phyloP scores from a whole-genome alignment of 1,140 invertebrate genomes.

The Nomia melanderi region DNA sequence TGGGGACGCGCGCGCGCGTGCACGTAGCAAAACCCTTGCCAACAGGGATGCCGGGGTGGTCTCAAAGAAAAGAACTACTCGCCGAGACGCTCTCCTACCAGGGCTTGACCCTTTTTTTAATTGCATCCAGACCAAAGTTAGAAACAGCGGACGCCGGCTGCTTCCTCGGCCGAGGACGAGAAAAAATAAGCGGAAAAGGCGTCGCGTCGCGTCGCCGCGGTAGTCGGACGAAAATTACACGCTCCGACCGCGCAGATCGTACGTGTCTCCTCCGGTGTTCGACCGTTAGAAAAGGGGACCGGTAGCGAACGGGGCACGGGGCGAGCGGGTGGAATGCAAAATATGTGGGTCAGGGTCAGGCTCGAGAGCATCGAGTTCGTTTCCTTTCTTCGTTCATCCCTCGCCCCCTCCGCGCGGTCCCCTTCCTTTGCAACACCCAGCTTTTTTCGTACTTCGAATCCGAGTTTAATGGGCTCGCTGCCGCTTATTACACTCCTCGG shows the following conservation, averaged over 20 bases:
- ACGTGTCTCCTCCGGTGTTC: constrained; percentile 25
- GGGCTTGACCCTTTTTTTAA: constrained; percentile 75
- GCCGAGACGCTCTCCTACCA: constrained; percentile 54
- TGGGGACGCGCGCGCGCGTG: no score
- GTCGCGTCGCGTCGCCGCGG: not conserved
- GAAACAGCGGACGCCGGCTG: constrained; percentile 41
- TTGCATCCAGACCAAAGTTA: constrained; percentile 67
- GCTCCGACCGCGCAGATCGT: constrained; percentile 7
- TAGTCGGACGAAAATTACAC: constrained; percentile 11
- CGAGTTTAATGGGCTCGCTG: constrained; percentile 40
- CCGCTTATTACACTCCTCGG: constrained; percentile 21
- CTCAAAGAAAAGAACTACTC: constrained; percentile 55
- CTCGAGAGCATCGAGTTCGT: constrained; percentile 40
- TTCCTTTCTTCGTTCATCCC: constrained; percentile 5
- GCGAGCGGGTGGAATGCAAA: constrained; percentile 36
- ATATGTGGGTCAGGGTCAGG: constrained; percentile 50
- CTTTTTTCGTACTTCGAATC: constrained; percentile 20
- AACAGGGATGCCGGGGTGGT: constrained; percentile 14
- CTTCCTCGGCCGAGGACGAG: not conserved
- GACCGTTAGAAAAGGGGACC: not conserved
- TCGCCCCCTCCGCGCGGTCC: not conserved
- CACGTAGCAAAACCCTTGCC: constrained; percentile 41
- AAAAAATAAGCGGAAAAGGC: constrained; percentile 1
- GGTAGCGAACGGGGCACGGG: no score
- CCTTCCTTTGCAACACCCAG: not conserved